phyloP scores from a whole-genome alignment of 2,113 vertebrate genomes.

The Halcyon malimbica region DNA sequence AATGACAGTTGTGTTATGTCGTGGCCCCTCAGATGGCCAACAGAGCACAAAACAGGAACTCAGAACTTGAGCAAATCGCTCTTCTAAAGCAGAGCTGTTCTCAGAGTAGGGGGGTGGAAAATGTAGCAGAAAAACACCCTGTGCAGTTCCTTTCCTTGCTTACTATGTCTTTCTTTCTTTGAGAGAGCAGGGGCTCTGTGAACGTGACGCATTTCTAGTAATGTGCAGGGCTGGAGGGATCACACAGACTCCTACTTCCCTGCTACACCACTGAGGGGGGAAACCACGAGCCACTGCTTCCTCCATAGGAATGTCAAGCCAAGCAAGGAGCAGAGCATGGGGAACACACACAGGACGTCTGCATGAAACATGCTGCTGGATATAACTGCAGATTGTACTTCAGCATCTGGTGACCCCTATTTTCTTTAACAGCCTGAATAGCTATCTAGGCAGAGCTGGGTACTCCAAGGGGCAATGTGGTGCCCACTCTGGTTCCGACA shows the following conservation, averaged over 20 bases:
- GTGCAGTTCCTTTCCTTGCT: not conserved
- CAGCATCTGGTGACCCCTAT: not conserved
- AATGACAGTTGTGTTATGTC: not conserved
- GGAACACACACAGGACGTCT: not conserved
- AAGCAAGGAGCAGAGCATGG: not conserved
- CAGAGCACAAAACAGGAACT: slow-evolving; percentile 50
- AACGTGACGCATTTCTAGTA: not conserved
- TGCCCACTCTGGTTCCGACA: not conserved
- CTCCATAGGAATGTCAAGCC: not conserved
- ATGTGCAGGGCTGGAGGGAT: not conserved
- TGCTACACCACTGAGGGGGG: not conserved
- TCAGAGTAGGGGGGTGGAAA: not conserved
- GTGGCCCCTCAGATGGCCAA: not conserved
- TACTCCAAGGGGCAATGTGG: not conserved
- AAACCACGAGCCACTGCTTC: not conserved
- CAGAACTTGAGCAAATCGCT: not conserved
- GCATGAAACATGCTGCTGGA: not conserved
- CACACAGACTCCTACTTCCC: not conserved
- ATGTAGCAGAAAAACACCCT: not conserved
- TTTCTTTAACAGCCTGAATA: not conserved
- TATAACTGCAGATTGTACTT: not conserved
- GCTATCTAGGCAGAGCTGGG: not conserved
- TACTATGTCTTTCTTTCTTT: not conserved
- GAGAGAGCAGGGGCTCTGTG: not conserved
- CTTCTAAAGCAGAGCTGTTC: not conserved